A percentile compares a stretch with the other conserved stretches of the same genome.
Evolutionary conservation across 2,888 invertebrate species (phyloP).

Genomic region (Acrobasis suavella): DNA sequence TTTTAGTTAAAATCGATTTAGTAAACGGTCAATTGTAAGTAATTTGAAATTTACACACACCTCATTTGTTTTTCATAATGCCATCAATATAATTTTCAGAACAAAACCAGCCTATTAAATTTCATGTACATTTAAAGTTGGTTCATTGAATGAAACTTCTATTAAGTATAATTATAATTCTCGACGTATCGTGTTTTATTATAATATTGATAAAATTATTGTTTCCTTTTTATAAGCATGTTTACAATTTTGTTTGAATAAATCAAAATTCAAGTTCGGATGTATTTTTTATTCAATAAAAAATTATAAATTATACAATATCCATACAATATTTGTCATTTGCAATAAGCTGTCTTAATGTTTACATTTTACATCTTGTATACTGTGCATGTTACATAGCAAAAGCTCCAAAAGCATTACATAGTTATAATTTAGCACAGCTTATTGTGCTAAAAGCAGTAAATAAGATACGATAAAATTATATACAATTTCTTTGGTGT

Average conservation of each 20-base stretch:
- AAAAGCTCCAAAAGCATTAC: conserved; percentile 70
- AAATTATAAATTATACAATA: conserved; percentile 65
- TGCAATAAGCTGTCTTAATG: conserved; percentile 74
- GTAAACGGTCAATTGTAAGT: too few species aligned
- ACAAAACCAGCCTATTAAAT: too few species aligned
- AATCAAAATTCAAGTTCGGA: conserved; percentile 45
- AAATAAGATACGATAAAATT: conserved; percentile 59
- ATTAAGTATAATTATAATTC: background rate
- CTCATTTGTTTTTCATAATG: too few species aligned
- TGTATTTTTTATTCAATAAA: conserved; percentile 69
- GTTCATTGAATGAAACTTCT: too few species aligned
- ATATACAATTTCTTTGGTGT: conserved; percentile 78
- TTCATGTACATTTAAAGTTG: too few species aligned
- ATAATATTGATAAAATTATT: conserved; percentile 1
- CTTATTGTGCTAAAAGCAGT: conserved; percentile 52
- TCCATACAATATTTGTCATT: conserved; percentile 58
- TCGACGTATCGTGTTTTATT: background rate
- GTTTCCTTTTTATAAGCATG: conserved; percentile 12
- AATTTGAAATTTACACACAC: too few species aligned
- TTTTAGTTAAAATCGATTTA: too few species aligned
- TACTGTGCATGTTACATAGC: conserved; percentile 66
- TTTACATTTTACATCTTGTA: conserved; percentile 49
- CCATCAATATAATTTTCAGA: too few species aligned
- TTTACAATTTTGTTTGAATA: conserved; percentile 28
- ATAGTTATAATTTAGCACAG: conserved; percentile 66